Evolutionary conservation across 2,113 vertebrate species (phyloP), one percentile per base, ranked within the genome.

Genomic region (Gymnobelideus leadbeateri): DNA sequence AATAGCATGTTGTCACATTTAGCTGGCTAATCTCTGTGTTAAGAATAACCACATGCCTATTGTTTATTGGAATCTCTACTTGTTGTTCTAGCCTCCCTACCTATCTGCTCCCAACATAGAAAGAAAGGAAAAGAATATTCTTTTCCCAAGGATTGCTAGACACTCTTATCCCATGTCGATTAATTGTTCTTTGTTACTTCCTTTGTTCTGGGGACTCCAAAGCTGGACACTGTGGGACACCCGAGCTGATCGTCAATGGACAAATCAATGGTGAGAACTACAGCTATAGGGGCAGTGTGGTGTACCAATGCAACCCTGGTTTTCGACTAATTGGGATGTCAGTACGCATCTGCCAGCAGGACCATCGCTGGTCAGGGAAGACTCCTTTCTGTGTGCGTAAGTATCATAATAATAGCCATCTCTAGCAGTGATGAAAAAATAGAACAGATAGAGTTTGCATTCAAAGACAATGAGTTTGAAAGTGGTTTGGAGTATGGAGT

Each of bases 331-430:
- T 99, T 11, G 99, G 99, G 4, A 99, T 99, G 98, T 99, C 99
- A 0, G 99, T 99, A 97, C 98, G 99, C 51, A 99, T 99, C 98
- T 99, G 99, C 98, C 99, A 99, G 98, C 99, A 99, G 98, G 99
- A 99, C 89, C 99, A 99, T 96, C 99, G 97, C 97, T 99, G 99
- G 99, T 99, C 99, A 0, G 99, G 99, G 91, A 99, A 98, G 91
- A 99, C 99, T 1, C 99, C 99, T 92, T 99, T 99, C 98, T 99
- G 99, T 98, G 99, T 99, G 98, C 99, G 99, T 99, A 99, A 99
- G 99, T 99, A 97, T 91, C 47, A 49, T 49, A 95, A 89, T 77
- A 91, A 31, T 96, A 24, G 55, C 84, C 95, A 89, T 89, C 96
- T 96, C 92, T 94, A 91, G 97, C 89, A 94, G 46, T 0, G 31